These are phyloP conservation scores for Micropoecilia bifurca DNA, from an alignment of 2,797 vertebrate genomes.

Conservation along the genomic window DNA sequence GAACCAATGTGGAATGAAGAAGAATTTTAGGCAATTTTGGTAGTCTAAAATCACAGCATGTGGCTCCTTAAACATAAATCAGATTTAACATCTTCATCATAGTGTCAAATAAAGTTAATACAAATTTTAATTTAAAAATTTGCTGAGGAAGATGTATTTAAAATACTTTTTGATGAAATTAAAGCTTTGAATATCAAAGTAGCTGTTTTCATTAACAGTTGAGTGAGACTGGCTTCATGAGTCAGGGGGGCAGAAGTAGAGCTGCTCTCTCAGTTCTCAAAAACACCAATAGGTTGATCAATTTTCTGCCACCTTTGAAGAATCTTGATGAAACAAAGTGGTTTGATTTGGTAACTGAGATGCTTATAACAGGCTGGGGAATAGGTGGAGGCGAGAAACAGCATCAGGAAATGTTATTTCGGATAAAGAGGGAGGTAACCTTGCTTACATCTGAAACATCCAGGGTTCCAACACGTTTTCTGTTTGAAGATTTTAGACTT, in stretches of 20 bases:
- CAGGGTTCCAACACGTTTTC: neutral
- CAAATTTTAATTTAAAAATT: conserved; percentile 59
- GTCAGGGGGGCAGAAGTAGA: conserved; percentile 33
- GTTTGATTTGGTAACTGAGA: conserved; percentile 40
- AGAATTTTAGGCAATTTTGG: conserved; percentile 69
- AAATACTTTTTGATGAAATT: conserved; percentile 4
- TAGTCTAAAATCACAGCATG: conserved; percentile 53
- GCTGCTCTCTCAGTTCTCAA: conserved; percentile 47
- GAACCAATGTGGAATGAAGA: conserved; percentile 36
- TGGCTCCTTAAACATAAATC: conserved; percentile 2
- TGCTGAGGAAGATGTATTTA: conserved; percentile 42
- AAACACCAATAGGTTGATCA: conserved; percentile 5
- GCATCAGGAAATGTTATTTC: conserved; percentile 9
- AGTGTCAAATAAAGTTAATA: neutral
- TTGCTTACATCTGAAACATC: neutral
- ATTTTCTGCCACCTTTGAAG: neutral
- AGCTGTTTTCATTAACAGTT: conserved; percentile 48
- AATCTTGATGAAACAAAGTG: conserved; percentile 9
- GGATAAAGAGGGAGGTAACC: neutral
- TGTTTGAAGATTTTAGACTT: neutral
- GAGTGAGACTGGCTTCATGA: conserved; percentile 53
- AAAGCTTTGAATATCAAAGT: conserved; percentile 27
- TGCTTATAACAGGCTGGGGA: conserved; percentile 12
- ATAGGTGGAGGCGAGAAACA: conserved; percentile 5
- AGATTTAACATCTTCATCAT: neutral